Evolutionary conservation across 1,140 invertebrate genomes (phyloP).

Genomic region (Trigoniulus corallinus): DNA sequence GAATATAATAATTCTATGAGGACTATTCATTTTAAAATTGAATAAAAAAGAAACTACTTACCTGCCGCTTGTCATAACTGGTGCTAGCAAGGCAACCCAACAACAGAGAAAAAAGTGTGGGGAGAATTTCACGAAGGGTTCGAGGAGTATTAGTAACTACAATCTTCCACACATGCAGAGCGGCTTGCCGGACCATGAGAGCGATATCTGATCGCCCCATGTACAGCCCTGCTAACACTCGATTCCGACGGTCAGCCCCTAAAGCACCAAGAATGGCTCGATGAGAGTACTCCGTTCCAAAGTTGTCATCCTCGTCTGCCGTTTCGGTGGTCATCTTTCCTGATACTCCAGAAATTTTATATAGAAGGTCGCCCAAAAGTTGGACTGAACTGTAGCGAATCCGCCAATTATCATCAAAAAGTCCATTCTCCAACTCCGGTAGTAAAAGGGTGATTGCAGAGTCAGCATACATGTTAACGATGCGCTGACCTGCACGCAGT

Average conservation of each 20-base stretch:
- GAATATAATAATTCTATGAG: slow-evolving; percentile 5
- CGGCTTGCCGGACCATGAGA: slow-evolving; percentile 89
- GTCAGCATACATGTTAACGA: slow-evolving; percentile 91
- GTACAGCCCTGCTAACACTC: slow-evolving; percentile 87
- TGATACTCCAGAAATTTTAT: slow-evolving; percentile 89
- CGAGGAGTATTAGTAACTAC: slow-evolving; percentile 25
- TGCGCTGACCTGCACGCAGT: slow-evolving; percentile 85
- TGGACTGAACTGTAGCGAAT: slow-evolving; percentile 94
- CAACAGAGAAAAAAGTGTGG: slow-evolving; percentile 78
- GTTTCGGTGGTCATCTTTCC: slow-evolving; percentile 99
- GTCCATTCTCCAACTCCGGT: slow-evolving; percentile 80
- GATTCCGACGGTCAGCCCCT: slow-evolving; percentile 73
- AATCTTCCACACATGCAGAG: slow-evolving; percentile 93
- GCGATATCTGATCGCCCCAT: slow-evolving; percentile 96
- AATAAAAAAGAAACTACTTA: slow-evolving; percentile 14
- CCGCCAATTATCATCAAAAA: slow-evolving; percentile 97
- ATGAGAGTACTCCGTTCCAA: slow-evolving; percentile 93
- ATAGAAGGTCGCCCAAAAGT: slow-evolving; percentile 86
- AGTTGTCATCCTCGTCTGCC: slow-evolving; percentile 95
- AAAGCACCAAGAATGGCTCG: slow-evolving; percentile 73
- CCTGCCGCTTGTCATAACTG: slow-evolving; percentile 85
- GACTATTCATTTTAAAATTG: background rate
- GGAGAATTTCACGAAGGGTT: slow-evolving; percentile 90
- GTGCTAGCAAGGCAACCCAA: slow-evolving; percentile 86
- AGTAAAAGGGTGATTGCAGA: slow-evolving; percentile 84